These are phyloP conservation scores for Miltochrista miniata DNA, from an alignment of 2,888 invertebrate species.

Conservation along the genomic window DNA sequence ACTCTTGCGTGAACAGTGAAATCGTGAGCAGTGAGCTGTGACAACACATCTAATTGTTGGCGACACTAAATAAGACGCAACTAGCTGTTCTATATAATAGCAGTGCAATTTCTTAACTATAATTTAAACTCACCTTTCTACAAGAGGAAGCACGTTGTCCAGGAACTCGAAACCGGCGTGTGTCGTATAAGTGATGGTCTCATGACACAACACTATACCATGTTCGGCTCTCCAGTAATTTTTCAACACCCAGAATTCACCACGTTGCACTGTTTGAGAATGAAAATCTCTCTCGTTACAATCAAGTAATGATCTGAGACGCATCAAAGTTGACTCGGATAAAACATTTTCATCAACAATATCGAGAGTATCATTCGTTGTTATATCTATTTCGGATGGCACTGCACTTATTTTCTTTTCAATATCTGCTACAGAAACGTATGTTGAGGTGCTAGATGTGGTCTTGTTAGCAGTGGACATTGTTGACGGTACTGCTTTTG, in stretches of 20 bases:
- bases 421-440: slow-evolving; percentile 56
- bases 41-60: slow-evolving; percentile 46
- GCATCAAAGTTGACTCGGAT: slow-evolving; percentile 61
- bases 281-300: slow-evolving; percentile 86
- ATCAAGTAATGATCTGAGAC: slow-evolving; percentile 77
- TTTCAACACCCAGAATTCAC: slow-evolving; percentile 94
- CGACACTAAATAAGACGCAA: slow-evolving; percentile 22
- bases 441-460: slow-evolving; percentile 62
- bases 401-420: slow-evolving; percentile 65
- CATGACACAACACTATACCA: slow-evolving; percentile 88
- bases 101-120: slow-evolving; percentile 18
- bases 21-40: slow-evolving; percentile 48
- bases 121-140: slow-evolving; percentile 84
- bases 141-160: slow-evolving; percentile 93
- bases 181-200: slow-evolving; percentile 95
- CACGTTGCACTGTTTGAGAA: slow-evolving; percentile 87
- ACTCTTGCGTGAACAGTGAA: slow-evolving; percentile 47
- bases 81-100: slow-evolving; percentile 7
- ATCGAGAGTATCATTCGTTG: slow-evolving; percentile 59
- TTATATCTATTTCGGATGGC: slow-evolving; percentile 59
- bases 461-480: slow-evolving; percentile 69
- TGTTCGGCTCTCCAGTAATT: slow-evolving; percentile 92
- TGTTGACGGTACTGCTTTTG: slow-evolving; percentile 68
- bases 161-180: slow-evolving; percentile 96
- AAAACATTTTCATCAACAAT: slow-evolving; percentile 67